These are phyloP conservation scores for Butastur rufipennis DNA, from an alignment of 2,113 vertebrate genomes.

Conservation along the genomic window DNA sequence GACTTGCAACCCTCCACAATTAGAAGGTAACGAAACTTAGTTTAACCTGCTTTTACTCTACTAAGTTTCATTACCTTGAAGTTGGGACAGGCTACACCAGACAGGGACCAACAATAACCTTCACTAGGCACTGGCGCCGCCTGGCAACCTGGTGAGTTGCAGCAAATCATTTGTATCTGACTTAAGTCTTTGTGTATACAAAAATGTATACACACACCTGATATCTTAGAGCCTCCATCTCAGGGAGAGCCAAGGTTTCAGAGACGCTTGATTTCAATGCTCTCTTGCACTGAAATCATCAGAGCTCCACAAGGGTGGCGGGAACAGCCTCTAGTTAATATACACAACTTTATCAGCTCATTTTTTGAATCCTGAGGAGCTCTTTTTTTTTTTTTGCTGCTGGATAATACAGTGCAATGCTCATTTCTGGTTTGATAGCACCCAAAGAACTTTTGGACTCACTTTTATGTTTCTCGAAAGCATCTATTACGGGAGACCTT, in stretches of 20 bases:
- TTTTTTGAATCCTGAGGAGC: background rate
- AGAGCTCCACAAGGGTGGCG: background rate
- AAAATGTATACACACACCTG: background rate
- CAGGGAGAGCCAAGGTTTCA: background rate
- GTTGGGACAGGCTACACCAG: background rate
- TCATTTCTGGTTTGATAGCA: conserved; percentile 15
- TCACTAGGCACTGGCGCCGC: background rate
- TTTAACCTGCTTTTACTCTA: background rate
- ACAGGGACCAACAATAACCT: background rate
- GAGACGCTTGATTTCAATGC: background rate
- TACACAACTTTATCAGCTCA: background rate
- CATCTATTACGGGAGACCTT: background rate
- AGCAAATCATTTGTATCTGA: background rate
- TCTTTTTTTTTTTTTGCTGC: background rate
- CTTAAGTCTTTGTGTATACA: background rate
- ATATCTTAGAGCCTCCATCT: background rate
- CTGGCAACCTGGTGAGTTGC: background rate
- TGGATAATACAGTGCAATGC: background rate
- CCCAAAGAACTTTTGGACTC: conserved; percentile 1
- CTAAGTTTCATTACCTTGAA: background rate
- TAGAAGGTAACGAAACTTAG: background rate
- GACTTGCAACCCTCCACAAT: background rate
- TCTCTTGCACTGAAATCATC: background rate
- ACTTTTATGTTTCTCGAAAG: conserved; percentile 8
- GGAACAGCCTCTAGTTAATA: background rate